Conservation (phyloP, 2,888 invertebrate species). For the Mimas tiliae region DNA sequence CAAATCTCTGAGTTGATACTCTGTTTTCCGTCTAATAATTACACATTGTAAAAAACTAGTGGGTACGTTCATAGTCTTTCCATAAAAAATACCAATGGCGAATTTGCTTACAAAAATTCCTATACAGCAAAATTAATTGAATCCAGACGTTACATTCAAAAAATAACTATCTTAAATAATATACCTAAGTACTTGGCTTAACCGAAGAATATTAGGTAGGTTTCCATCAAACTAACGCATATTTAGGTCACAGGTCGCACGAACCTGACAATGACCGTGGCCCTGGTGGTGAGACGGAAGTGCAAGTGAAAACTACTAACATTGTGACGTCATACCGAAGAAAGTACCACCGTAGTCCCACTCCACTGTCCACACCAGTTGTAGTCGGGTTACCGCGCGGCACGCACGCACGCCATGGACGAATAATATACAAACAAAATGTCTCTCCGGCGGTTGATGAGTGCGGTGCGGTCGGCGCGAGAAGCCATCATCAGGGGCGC, state of each 20-base stretch:
- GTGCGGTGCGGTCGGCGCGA: slow-evolving; percentile 73
- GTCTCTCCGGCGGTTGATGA: slow-evolving; percentile 72
- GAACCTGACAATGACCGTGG: slow-evolving; percentile 8
- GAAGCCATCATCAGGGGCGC: slow-evolving; percentile 69
- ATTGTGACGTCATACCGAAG: slow-evolving; percentile 53
- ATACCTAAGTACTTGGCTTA: neutral
- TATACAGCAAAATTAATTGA: too few relatives aligned
- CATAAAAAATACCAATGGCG: too few relatives aligned
- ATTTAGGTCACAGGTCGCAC: neutral
- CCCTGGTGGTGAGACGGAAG: slow-evolving; percentile 12
- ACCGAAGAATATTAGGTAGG: neutral
- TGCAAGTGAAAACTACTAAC: slow-evolving; percentile 40
- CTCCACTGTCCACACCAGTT: slow-evolving; percentile 49
- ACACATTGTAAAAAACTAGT: too few relatives aligned
- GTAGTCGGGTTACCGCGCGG: slow-evolving; percentile 54
- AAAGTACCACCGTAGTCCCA: slow-evolving; percentile 45
- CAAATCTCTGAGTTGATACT: too few relatives aligned
- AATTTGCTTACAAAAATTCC: too few relatives aligned
- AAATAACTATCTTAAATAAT: too few relatives aligned
- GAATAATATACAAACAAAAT: slow-evolving; percentile 48
- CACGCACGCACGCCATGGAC: slow-evolving; percentile 57
- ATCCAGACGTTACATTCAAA: too few relatives aligned
- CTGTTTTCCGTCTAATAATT: too few relatives aligned
- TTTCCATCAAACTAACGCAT: too few relatives aligned
- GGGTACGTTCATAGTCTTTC: too few relatives aligned